phyloP scores from a whole-genome alignment of 2,888 invertebrate genomes.

The Hyposoter didymator region DNA sequence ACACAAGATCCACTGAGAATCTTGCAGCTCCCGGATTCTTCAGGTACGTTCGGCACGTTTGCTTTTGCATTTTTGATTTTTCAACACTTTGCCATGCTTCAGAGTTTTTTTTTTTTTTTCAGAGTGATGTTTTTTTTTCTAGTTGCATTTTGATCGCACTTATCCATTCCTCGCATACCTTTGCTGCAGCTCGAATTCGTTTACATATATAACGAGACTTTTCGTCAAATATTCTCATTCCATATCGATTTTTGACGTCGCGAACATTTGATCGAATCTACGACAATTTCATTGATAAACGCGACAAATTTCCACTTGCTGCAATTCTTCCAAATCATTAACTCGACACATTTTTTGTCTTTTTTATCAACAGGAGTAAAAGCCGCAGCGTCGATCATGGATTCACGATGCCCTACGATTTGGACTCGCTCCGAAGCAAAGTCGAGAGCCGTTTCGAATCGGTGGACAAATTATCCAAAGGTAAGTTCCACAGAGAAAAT shows the following conservation, averaged over 20 bases:
- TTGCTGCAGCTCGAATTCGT: conserved; percentile 6
- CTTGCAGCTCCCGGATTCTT: conserved; percentile 77
- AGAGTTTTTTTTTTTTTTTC: conserved; percentile 9
- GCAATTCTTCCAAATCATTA: not conserved
- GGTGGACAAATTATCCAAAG: conserved; percentile 88
- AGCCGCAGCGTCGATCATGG: conserved; percentile 96
- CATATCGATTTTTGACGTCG: not conserved
- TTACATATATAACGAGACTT: not conserved
- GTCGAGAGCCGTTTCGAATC: conserved; percentile 94
- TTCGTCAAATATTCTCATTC: not conserved
- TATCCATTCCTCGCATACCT: not conserved
- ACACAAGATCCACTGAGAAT: conserved; percentile 82
- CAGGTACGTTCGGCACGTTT: conserved; percentile 78
- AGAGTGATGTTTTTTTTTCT: conserved; percentile 9
- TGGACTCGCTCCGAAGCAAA: conserved; percentile 93
- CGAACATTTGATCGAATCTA: not conserved
- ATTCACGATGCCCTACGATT: conserved; percentile 93
- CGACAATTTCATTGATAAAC: not conserved
- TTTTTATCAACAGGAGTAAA: conserved; percentile 89
- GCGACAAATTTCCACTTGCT: not conserved
- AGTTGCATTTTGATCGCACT: not conserved
- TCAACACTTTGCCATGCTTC: conserved; percentile 10
- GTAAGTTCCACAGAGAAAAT: conserved; percentile 73
- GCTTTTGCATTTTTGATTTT: conserved; percentile 55
- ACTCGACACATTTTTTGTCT: conserved; percentile 41